Percentiles rank a stretch among this genome's conserved stretches.
Evolutionary conservation across 92 coral and sea anemone species (phyloP).

Genomic region (Metridium senile): DNA sequence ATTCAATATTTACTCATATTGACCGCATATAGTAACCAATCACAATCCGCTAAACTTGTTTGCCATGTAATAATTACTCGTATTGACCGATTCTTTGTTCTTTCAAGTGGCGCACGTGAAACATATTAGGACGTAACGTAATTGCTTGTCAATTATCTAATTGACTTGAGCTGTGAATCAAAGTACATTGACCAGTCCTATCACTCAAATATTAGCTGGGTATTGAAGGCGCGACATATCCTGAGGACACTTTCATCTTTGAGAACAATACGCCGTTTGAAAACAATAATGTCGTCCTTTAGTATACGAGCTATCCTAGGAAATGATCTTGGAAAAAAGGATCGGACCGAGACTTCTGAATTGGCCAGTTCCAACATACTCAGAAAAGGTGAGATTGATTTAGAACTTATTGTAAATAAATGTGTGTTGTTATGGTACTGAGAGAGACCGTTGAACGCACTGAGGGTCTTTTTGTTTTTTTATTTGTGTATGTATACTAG

Average conservation of each 20-base stretch:
- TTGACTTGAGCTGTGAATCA: slow-evolving; percentile 31
- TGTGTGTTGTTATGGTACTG: too few species aligned
- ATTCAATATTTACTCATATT: neutral
- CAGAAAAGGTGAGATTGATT: slow-evolving; percentile 28
- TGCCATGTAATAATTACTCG: slow-evolving; percentile 39
- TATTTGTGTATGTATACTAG: too few species aligned
- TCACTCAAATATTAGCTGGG: neutral
- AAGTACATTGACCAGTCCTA: slow-evolving; percentile 15
- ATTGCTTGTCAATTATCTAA: slow-evolving; percentile 82
- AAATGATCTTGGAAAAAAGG: slow-evolving; percentile 11
- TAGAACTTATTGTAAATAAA: too few species aligned
- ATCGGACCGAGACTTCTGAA: neutral
- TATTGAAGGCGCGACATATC: neutral
- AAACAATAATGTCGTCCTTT: slow-evolving; percentile 28
- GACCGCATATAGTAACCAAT: neutral
- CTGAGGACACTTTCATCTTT: neutral
- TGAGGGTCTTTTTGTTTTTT: too few species aligned
- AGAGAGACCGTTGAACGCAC: too few species aligned
- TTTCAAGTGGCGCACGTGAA: slow-evolving; percentile 67
- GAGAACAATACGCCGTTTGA: neutral
- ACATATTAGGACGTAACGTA: slow-evolving; percentile 36
- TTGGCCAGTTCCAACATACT: slow-evolving; percentile 9
- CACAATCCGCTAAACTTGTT: slow-evolving; percentile 2
- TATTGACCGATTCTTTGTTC: slow-evolving; percentile 78
- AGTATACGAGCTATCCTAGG: slow-evolving; percentile 44